Percentiles rank a stretch among this genome's conserved stretches.
phyloP scores from a whole-genome alignment of 2,888 invertebrate genomes.

The Xanthorhoe spadicearia region DNA sequence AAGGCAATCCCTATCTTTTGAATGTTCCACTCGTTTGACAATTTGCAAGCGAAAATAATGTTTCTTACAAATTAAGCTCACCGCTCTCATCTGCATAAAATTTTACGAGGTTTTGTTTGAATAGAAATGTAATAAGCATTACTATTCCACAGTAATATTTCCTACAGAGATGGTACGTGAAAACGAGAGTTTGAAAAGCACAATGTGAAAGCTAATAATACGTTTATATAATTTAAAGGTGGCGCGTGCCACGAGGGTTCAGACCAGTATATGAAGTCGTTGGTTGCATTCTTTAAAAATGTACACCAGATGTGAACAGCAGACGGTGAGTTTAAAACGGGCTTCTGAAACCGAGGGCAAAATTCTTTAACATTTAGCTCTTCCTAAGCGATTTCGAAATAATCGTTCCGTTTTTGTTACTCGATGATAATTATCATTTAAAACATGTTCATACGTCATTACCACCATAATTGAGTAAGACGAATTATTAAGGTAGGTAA shows the following conservation, averaged over 20 bases:
- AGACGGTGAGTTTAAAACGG: conserved; percentile 56
- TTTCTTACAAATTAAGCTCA: conserved; percentile 34
- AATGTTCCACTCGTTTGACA: conserved; percentile 17
- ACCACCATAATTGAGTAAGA: not conserved
- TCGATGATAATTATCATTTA: not conserved
- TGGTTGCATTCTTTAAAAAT: conserved; percentile 46
- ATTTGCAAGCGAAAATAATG: conserved; percentile 21
- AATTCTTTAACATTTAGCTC: conserved; percentile 35
- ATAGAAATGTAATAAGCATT: conserved; percentile 38
- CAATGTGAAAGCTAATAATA: conserved; percentile 28
- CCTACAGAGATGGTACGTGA: not conserved
- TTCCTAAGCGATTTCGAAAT: conserved; percentile 27
- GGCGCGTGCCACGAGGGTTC: conserved; percentile 52
- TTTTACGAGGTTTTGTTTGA: conserved; percentile 38
- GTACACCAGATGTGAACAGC: conserved; percentile 57
- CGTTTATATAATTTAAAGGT: conserved; percentile 46
- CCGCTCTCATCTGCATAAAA: conserved; percentile 44
- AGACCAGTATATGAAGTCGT: conserved; percentile 46
- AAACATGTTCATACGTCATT: too few relatives aligned
- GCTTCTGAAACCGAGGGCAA: conserved; percentile 52
- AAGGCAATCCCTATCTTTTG: conserved; percentile 33
- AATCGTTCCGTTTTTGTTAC: conserved; percentile 10
- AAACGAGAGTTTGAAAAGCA: conserved; percentile 22
- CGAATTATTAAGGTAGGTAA: not conserved
- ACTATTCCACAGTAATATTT: conserved; percentile 22